Evolutionary conservation across 1,140 invertebrate genomes (phyloP), one percentile per base, ranked within the genome.

Genomic region (Trachymyrmex septentrionalis): DNA sequence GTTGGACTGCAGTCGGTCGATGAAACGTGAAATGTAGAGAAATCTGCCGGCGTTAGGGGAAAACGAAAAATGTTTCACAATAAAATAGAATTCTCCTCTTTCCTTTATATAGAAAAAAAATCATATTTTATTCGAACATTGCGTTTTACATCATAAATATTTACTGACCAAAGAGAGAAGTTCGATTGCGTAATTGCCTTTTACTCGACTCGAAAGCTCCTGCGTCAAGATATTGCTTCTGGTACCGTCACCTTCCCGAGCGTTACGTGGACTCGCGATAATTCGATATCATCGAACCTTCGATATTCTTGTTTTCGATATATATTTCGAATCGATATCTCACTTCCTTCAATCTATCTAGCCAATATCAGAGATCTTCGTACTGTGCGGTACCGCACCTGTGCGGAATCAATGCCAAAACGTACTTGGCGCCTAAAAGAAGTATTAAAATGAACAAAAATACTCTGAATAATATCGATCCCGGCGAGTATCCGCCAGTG

Each of bases 121-220:
- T 71, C 2, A 27, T 57, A 27, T 44, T 59, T 14, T 1, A 53
- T n/a, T 0, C 3, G 19, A 66, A 78, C 59, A 19, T 50, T 66
- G 6, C 21, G 30, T 48, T 57, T 30, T 57, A 30, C n/a, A 44
- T 44, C 53, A 71, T 72, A 19, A 82, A 71, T 72, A 82, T 82
- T 72, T 48, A 57, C 30, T 53, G n/a, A 30, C 30, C 48, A 48
- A 44, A 44, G 21, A 53, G 19, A 80, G 27, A 88, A 85, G 87
- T 69, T 66, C 86, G 88, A 87, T 92, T 92, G 90, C 92, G 88
- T 92, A 93, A 93, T 87, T 77, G 75, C 77, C 73, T 81, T 64
- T 21, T 57, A 88, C 82, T 89, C 85, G 90, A 75, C 77, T 72
- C 30, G 91, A 91, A 91, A 93, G 85, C 89, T 91, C 76, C 82